Conservation (phyloP, 2,888 invertebrate species). For the Phytoseiulus persimilis region DNA sequence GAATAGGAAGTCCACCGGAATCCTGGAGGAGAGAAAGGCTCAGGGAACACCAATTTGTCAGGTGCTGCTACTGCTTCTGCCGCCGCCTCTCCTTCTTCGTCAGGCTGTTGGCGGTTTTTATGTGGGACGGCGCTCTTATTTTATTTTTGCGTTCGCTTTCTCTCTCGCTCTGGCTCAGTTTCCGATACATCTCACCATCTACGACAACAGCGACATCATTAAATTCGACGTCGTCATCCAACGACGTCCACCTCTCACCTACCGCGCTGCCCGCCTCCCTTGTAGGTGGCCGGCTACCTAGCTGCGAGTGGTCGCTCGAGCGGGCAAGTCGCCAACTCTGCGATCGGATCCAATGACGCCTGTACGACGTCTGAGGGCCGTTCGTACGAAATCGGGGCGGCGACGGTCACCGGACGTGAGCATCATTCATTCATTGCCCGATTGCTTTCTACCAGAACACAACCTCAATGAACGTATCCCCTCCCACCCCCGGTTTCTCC, state of each 20-base stretch:
- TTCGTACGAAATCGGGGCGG: neutral
- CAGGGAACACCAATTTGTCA: neutral
- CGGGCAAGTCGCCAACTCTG: neutral
- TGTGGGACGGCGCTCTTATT: neutral
- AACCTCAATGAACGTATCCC: neutral
- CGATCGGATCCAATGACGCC: neutral
- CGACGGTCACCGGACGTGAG: neutral
- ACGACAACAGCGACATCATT: neutral
- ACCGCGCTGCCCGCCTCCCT: neutral
- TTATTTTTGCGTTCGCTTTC: neutral
- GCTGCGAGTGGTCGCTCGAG: too few species aligned
- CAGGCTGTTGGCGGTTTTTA: neutral
- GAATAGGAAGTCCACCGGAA: neutral
- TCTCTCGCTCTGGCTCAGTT: neutral
- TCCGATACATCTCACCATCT: neutral
- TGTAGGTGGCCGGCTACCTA: neutral
- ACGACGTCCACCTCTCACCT: neutral
- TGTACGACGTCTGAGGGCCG: neutral
- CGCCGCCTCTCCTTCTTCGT: neutral
- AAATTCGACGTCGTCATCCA: neutral
- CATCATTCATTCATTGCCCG: neutral
- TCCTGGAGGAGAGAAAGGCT: neutral
- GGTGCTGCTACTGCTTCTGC: neutral
- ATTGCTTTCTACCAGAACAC: neutral
- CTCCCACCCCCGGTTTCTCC: neutral